phyloP scores from a whole-genome alignment of 2,797 vertebrate genomes.

The Sebastes minor region DNA sequence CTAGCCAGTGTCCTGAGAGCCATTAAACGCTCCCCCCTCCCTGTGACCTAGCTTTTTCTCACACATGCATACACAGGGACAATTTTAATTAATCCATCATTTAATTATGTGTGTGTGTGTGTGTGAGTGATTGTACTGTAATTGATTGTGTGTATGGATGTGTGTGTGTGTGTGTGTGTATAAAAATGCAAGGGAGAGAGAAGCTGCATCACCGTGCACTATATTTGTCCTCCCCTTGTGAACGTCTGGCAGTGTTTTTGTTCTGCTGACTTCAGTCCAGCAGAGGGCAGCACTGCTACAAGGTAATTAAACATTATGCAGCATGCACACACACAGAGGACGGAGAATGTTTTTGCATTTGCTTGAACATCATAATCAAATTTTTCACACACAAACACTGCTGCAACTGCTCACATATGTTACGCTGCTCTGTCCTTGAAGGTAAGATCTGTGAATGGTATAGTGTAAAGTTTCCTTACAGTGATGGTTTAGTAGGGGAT shows the following conservation, averaged over 20 bases:
- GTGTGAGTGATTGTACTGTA: conserved; percentile 2
- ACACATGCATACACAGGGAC: conserved; percentile 2
- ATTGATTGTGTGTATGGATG: conserved; percentile 5
- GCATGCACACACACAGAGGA: background rate
- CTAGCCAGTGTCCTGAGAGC: conserved; percentile 30
- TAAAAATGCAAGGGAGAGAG: background rate
- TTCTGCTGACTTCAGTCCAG: conserved; percentile 35
- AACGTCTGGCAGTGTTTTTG: conserved; percentile 48
- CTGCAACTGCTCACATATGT: background rate
- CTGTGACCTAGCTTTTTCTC: conserved; percentile 57
- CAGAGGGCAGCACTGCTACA: conserved; percentile 65
- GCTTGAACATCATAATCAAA: background rate
- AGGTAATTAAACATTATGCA: background rate
- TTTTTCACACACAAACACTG: background rate
- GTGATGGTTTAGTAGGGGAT: background rate
- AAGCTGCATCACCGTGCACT: background rate
- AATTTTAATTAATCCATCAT: conserved; percentile 44
- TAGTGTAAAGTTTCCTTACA: background rate
- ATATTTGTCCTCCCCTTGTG: background rate
- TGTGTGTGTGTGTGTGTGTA: background rate
- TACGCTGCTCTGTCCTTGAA: background rate
- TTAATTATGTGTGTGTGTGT: conserved; percentile 24
- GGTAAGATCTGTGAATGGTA: background rate
- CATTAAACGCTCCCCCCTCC: conserved; percentile 36
- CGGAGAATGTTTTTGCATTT: background rate